Base-by-base conservation (phyloP, 37 sponge, comb jelly and placozoan species). In the Geodia barretti region DNA sequence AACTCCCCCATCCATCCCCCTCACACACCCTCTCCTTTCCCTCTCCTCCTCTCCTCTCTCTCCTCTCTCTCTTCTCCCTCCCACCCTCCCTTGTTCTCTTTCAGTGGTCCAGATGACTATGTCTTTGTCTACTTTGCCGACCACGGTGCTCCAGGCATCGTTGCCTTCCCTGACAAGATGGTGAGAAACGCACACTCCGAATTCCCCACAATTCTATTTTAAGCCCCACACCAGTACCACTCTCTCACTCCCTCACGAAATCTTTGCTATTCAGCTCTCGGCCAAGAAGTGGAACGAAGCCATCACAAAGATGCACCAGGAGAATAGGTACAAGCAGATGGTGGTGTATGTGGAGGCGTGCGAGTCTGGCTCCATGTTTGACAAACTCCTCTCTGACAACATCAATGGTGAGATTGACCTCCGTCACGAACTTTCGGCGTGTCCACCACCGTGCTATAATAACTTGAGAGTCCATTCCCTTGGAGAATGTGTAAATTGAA, bases 351-450 rank as follows among this genome's bases (percentile, higher is more conserved):
- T 93, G 31, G 94, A 93, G 77, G 90, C 94, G 0, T 93, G 94
- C 62, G 87, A 86, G 54, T 83, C 94, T 40, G 94, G 94, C n/a
- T 93, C 94, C 23, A 89, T 93, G 90, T 93, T 93, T 82, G 73
- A 82, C 19, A 42, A 65, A 7, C 65, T 81, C 23, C 73, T 85
- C 11, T 64, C 87, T 26, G 64, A 31, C 25, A 63, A 90, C 73
- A 76, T 74, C 69, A 83, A 83, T 78, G 78, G 90, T 86, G 37
- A 76, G 84, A n/a, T n/a, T n/a, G n/a, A n/a, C n/a, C n/a, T n/a
- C n/a, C n/a, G n/a, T n/a, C n/a, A n/a, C n/a, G n/a, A n/a, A n/a
- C n/a, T n/a, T n/a, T n/a, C n/a, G n/a, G n/a, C n/a, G n/a, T n/a
- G n/a, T n/a, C n/a, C n/a, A n/a, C n/a, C n/a, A n/a, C n/a, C n/a